Conservation (phyloP, 2,113 vertebrate genomes). For the Toxotes chatareus region DNA sequence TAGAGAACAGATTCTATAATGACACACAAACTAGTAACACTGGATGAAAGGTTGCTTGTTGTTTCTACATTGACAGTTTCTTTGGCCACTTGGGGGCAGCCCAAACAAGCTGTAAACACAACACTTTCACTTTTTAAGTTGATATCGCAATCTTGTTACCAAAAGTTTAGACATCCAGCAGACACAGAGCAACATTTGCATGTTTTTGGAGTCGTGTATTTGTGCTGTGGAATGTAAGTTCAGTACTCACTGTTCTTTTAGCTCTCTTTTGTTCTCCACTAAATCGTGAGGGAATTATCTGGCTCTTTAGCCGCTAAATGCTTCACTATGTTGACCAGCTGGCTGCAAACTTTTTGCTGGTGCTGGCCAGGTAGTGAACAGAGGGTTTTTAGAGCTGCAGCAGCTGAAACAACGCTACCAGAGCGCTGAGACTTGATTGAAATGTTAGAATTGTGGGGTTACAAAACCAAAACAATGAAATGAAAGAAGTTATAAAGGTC, state of each 20-base stretch:
- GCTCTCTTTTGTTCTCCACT: not conserved
- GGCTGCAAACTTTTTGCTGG: not conserved
- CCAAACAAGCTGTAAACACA: not conserved
- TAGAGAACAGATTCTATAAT: not conserved
- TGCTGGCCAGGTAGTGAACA: not conserved
- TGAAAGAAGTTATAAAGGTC: not conserved
- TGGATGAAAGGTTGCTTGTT: too few species aligned
- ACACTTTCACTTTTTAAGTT: not conserved
- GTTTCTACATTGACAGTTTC: not conserved
- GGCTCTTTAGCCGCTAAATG: not conserved
- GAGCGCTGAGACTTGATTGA: not conserved
- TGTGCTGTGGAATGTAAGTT: not conserved
- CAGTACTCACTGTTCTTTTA: not conserved
- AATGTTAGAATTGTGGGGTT: not conserved
- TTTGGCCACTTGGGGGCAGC: not conserved
- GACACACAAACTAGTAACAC: not conserved
- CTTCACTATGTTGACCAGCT: not conserved
- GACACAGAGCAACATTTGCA: not conserved
- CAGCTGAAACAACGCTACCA: not conserved
- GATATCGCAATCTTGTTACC: not conserved
- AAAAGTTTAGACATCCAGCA: not conserved
- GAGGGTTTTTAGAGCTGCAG: not conserved
- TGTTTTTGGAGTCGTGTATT: not conserved
- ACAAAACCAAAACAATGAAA: not conserved
- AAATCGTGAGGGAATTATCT: not conserved